phyloP scores from a whole-genome alignment of 1,140 invertebrate genomes.

The Limonius californicus region DNA sequence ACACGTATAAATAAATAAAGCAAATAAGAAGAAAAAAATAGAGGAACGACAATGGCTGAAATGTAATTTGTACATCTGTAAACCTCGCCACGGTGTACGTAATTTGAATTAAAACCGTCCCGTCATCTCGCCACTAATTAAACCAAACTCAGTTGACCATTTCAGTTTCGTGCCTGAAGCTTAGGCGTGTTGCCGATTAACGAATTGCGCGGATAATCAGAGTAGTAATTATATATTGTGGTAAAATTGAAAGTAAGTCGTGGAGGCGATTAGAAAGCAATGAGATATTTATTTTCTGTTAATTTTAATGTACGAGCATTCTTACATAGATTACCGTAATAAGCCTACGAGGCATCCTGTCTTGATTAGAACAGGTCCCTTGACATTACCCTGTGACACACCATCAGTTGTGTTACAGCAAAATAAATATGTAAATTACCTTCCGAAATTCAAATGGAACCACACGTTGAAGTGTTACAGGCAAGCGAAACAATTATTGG shows the following conservation, averaged over 20 bases:
- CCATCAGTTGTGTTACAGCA: too few species aligned
- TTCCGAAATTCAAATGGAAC: neutral
- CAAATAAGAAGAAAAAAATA: slow-evolving; percentile 20
- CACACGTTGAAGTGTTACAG: neutral
- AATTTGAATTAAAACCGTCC: slow-evolving; percentile 34
- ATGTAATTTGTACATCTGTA: slow-evolving; percentile 35
- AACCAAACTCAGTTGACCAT: slow-evolving; percentile 28
- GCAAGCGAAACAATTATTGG: too few species aligned
- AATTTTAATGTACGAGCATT: too few species aligned
- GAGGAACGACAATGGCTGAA: slow-evolving; percentile 28
- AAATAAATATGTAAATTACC: too few species aligned
- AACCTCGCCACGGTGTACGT: slow-evolving; percentile 22
- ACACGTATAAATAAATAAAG: slow-evolving; percentile 20
- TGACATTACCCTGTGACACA: too few species aligned
- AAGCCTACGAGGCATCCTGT: too few species aligned
- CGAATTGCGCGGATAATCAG: neutral
- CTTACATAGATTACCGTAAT: too few species aligned
- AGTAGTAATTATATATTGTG: slow-evolving; percentile 24
- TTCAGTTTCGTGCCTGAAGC: slow-evolving; percentile 2
- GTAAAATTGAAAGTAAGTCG: slow-evolving; percentile 10
- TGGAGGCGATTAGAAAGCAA: slow-evolving; percentile 20
- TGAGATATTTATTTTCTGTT: slow-evolving; percentile 18
- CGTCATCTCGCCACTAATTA: slow-evolving; percentile 34
- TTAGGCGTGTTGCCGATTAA: neutral
- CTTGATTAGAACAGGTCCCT: too few species aligned